A percentile compares a stretch with the other conserved stretches of the same genome.
These are phyloP conservation scores for Deilephila elpenor DNA, from an alignment of 2,888 invertebrate species.

Conservation along the genomic window DNA sequence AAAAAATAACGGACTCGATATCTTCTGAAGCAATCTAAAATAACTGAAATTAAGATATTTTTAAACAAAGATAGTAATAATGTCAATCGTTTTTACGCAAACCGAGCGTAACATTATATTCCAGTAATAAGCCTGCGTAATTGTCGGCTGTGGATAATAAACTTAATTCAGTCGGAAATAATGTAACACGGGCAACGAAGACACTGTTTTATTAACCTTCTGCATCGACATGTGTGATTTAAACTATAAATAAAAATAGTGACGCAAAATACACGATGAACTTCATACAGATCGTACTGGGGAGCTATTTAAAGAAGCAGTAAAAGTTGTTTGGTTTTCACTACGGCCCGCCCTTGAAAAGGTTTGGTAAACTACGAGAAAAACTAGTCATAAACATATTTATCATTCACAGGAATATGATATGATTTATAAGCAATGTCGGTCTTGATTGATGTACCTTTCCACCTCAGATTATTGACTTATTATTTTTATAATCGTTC, in stretches of 20 bases:
- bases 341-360: constrained; percentile 69
- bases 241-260: constrained; percentile 56
- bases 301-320: constrained; percentile 67
- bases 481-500: too few species aligned
- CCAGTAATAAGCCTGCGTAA: neutral
- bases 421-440: constrained; percentile 65
- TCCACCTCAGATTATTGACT: neutral
- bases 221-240: constrained; percentile 49
- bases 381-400: constrained; percentile 62
- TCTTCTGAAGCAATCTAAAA: neutral
- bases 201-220: constrained; percentile 48
- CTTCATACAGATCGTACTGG: constrained; percentile 58
- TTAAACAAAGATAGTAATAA: neutral
- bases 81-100: neutral
- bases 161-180: constrained; percentile 26
- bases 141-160: neutral
- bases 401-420: constrained; percentile 58
- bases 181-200: constrained; percentile 23
- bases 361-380: constrained; percentile 57
- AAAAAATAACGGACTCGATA: neutral
- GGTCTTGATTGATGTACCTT: constrained; percentile 58
- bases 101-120: neutral
- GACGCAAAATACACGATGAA: constrained; percentile 61
- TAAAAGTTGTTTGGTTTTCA: constrained; percentile 72
- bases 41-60: too few species aligned